Evolutionary conservation across 2,797 vertebrate genomes (phyloP), one percentile per base, ranked within the genome.

Genomic region (Catostomus latipinnis): DNA sequence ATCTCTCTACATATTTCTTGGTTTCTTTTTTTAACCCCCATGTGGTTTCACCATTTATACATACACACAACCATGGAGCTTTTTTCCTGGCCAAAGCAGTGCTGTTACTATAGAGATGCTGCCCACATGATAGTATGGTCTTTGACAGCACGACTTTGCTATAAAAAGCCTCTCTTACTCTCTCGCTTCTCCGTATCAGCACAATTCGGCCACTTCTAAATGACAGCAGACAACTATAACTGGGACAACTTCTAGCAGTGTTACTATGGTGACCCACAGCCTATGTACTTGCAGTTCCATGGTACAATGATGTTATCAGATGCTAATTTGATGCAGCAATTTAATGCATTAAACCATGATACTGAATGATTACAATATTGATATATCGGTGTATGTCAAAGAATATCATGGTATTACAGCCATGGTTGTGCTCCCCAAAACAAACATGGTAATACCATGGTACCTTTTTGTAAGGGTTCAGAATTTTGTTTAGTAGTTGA

Each of bases 101-200:
- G 18, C 57, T 50, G 82, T 87, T 86, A 80, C 84, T 84, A 87
- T 87, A 87, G 84, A 76, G 80, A 86, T 65, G 68, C 82, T 78
- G 81, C 84, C 81, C 82, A 83, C 83, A 83, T 82, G 75, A 82
- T 79, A 63, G 43, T 78, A 58, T 8, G 22, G 73, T 76, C 71
- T 61, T 56, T 78, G 83, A 86, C 79, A 75, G 80, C 69, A 60
- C 14, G 49, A 70, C 67, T 84, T 61, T 58, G 45, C 82, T 80
- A 71, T 81, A 74, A 78, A 78, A 78, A 82, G 78, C 58, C 71
- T 75, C 68, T 65, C 81, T 56, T 34, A 34, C 34, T 34, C 34
- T 62, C 12, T 8, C 11, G 56, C 9, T 72, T 58, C 71, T 82
- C 52, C 50, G 22, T 69, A 76, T 79, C 83, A 49, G 58, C 66